These are phyloP conservation scores for Batillaria attramentaria DNA, from an alignment of 1,140 invertebrate genomes.

Conservation along the genomic window DNA sequence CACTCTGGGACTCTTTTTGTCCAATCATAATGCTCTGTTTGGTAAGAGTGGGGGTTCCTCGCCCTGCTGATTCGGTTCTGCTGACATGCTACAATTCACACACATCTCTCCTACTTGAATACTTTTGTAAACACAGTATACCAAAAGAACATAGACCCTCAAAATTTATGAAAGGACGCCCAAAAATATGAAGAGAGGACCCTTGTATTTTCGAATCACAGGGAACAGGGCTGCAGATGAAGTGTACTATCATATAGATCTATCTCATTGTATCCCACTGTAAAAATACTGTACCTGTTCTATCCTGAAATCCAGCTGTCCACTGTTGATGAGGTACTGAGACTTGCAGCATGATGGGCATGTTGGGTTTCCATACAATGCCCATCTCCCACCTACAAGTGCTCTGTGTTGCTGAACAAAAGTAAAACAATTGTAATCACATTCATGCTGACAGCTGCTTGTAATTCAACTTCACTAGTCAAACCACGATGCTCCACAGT, in stretches of 20 bases:
- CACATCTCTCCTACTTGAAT: too few species aligned
- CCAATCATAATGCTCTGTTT: too few species aligned
- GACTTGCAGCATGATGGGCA: slow-evolving; percentile 31
- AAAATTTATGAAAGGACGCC: neutral
- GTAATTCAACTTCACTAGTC: too few species aligned
- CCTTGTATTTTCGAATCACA: neutral
- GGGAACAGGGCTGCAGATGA: neutral
- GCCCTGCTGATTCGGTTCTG: too few species aligned
- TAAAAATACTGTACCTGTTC: slow-evolving; percentile 29
- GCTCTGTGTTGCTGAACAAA: slow-evolving; percentile 4
- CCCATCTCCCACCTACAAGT: neutral
- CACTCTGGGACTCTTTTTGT: too few species aligned
- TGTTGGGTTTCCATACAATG: neutral
- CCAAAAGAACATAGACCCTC: neutral
- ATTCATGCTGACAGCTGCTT: too few species aligned
- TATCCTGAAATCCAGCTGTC: slow-evolving; percentile 43
- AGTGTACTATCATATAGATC: neutral
- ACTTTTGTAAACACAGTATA: neutral
- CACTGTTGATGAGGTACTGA: slow-evolving; percentile 28
- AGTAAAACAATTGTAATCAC: neutral
- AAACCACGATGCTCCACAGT: too few species aligned
- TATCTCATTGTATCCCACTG: neutral
- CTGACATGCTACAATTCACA: too few species aligned
- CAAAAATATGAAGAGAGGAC: neutral
- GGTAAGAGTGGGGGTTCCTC: too few species aligned